Evolutionary conservation across 1,140 invertebrate species (phyloP).

Genomic region (Batillaria attramentaria): DNA sequence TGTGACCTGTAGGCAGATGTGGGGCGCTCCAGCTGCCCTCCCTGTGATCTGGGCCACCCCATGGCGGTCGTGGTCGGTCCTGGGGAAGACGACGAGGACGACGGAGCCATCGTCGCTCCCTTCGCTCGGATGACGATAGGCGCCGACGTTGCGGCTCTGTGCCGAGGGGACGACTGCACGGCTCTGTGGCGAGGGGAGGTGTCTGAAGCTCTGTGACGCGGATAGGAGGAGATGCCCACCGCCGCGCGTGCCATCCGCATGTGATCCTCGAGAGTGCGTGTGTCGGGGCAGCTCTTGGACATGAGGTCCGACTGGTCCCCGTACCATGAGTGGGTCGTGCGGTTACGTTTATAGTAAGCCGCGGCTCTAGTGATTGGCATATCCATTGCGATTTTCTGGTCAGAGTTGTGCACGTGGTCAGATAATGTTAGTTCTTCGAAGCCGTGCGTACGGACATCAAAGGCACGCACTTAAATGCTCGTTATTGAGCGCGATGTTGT

Average conservation of each 20-base stretch:
- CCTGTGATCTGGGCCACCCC: not conserved
- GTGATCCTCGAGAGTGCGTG: conserved; percentile 26
- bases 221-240: not conserved
- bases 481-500: no score
- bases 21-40: not conserved
- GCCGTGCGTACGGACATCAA: no score
- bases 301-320: conserved; percentile 12
- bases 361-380: conserved; percentile 8
- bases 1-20: conserved; percentile 21
- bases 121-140: not conserved
- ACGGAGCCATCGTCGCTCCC: not conserved
- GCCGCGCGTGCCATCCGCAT: conserved; percentile 17
- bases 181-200: no score
- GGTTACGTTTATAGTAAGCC: conserved; percentile 27
- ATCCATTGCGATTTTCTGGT: conserved; percentile 30
- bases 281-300: conserved; percentile 22
- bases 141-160: not conserved
- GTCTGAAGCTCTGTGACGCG: not conserved
- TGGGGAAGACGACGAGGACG: conserved; percentile 10
- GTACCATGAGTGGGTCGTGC: conserved; percentile 33
- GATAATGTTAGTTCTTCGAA: no score
- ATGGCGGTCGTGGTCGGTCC: conserved; percentile 1
- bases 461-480: no score
- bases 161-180: no score
- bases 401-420: no score